A percentile compares a stretch with the other conserved stretches of the same genome.
Conservation (phyloP, 2,797 vertebrate species). For the Danionella dracula region DNA sequence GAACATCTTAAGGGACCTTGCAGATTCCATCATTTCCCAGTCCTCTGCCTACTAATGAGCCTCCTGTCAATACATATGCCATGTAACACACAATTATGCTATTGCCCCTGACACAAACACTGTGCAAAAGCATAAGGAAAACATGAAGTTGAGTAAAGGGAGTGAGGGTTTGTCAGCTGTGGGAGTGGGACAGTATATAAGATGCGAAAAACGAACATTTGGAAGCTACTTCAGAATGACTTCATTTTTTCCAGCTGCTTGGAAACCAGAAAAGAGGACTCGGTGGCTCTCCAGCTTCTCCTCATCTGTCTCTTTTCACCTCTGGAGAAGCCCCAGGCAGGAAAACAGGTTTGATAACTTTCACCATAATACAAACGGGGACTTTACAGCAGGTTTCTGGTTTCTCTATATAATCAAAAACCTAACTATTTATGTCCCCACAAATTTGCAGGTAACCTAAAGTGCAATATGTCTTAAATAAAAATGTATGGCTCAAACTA, state of each 20-base stretch:
- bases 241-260: neutral
- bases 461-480: too few species aligned
- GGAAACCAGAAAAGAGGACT: conserved; percentile 40
- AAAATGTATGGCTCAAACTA: too few species aligned
- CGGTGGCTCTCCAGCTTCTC: conserved; percentile 6
- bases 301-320: neutral
- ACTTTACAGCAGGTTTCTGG: conserved; percentile 54
- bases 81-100: conserved; percentile 34
- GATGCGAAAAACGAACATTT: neutral
- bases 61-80: conserved; percentile 57
- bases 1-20: conserved; percentile 49
- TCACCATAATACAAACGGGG: conserved; percentile 68
- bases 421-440: conserved; percentile 42
- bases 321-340: conserved; percentile 14
- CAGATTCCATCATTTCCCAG: conserved; percentile 37
- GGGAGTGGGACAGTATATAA: neutral
- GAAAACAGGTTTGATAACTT: conserved; percentile 31
- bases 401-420: conserved; percentile 48
- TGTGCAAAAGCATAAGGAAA: conserved; percentile 26
- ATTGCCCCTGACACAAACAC: conserved; percentile 31
- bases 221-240: conserved; percentile 3
- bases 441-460: conserved; percentile 56
- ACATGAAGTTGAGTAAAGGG: neutral
- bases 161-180: conserved; percentile 5
- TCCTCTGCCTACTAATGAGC: conserved; percentile 64